Evolutionary conservation across 2,888 invertebrate species (phyloP).

Genomic region (Metopia argyrocephala): DNA sequence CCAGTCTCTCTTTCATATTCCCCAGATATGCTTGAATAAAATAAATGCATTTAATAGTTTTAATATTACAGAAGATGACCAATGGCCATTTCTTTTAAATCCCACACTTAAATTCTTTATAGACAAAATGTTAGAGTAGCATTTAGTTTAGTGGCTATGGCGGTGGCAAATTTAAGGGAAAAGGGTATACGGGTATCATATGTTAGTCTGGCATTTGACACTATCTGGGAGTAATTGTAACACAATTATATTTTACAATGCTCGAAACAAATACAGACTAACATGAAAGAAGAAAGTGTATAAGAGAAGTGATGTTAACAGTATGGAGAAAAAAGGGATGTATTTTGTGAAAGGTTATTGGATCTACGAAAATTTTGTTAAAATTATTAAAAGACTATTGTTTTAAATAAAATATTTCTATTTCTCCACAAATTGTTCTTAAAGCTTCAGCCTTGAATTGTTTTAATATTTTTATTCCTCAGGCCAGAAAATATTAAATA

Average conservation of each 20-base stretch:
- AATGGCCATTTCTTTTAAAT: constrained; percentile 31
- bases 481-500: too few relatives aligned
- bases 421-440: too few relatives aligned
- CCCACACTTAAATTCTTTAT: not conserved
- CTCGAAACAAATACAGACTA: not conserved
- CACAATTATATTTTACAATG: constrained; percentile 30
- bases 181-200: constrained; percentile 57
- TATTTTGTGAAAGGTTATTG: too few relatives aligned
- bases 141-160: constrained; percentile 12
- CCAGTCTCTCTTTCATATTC: constrained; percentile 1
- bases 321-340: too few relatives aligned
- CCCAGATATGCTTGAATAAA: not conserved
- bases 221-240: constrained; percentile 62
- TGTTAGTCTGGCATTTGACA: constrained; percentile 65
- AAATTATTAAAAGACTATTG: too few relatives aligned
- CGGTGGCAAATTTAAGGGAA: not conserved
- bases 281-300: constrained; percentile 6
- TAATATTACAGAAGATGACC: constrained; percentile 24
- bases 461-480: too few relatives aligned
- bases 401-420: too few relatives aligned
- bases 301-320: constrained; percentile 18
- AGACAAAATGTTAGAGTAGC: not conserved
- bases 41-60: constrained; percentile 38
- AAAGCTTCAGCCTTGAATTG: too few relatives aligned
- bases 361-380: too few relatives aligned